Conservation (phyloP, 2,888 invertebrate genomes). For the Drosophila fulvimacula region DNA sequence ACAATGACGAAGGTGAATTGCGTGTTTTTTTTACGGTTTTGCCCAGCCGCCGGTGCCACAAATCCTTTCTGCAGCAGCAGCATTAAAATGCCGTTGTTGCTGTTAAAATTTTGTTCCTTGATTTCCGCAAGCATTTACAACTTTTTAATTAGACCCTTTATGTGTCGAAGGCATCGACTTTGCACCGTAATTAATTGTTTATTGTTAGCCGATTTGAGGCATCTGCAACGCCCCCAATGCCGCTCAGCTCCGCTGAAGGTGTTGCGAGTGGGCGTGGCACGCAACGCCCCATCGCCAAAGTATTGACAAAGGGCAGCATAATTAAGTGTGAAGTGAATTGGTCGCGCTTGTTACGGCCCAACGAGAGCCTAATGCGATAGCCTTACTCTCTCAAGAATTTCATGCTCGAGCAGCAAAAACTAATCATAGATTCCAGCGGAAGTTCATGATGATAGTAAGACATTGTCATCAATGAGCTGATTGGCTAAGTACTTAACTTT, state of each 20-base stretch:
- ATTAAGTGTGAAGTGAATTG: conserved; percentile 45
- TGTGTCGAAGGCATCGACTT: conserved; percentile 46
- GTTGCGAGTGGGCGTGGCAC: conserved; percentile 26
- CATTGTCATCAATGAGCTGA: neutral
- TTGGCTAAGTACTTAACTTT: neutral
- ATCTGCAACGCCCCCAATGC: conserved; percentile 36
- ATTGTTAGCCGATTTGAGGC: conserved; percentile 61
- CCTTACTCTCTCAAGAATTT: too few species aligned
- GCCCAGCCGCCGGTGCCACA: conserved; percentile 3
- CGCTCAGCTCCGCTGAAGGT: conserved; percentile 26
- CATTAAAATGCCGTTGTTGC: conserved; percentile 26
- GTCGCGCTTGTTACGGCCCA: conserved; percentile 10
- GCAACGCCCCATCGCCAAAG: conserved; percentile 3
- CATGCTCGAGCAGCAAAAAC: neutral
- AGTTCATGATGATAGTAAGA: neutral
- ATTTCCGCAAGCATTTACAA: conserved; percentile 52
- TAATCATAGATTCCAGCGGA: neutral
- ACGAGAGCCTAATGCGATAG: neutral
- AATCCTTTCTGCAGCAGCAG: conserved; percentile 16
- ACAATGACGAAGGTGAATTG: conserved; percentile 82
- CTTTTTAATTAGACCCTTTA: conserved; percentile 73
- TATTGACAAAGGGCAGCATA: conserved; percentile 7
- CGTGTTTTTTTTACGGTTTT: conserved; percentile 68
- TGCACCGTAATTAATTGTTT: conserved; percentile 74
- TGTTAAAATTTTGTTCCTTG: conserved; percentile 15